Percentiles rank a stretch among this genome's conserved stretches.
These are phyloP conservation scores for Mormyrus hasselquistii DNA, from an alignment of 2,797 vertebrate species.

Conservation along the genomic window DNA sequence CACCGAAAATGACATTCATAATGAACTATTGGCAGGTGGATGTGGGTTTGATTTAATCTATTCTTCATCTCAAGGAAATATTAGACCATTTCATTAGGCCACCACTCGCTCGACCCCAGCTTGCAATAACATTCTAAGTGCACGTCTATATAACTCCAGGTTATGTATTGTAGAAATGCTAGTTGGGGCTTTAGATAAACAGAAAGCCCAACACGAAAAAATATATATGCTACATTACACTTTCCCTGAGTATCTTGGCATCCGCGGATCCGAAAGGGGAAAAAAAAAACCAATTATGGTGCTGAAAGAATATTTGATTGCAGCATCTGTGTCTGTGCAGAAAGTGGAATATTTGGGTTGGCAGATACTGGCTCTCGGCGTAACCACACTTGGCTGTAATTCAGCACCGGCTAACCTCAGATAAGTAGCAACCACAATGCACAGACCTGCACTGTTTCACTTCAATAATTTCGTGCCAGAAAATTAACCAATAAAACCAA, in stretches of 20 bases:
- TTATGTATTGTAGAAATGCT: slow-evolving; percentile 2
- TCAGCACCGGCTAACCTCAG: slow-evolving; percentile 9
- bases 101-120: neutral
- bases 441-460: slow-evolving; percentile 13
- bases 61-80: neutral
- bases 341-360: slow-evolving; percentile 17
- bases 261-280: neutral
- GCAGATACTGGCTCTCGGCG: neutral
- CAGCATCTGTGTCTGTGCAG: neutral
- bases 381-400: neutral
- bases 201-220: neutral
- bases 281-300: slow-evolving; percentile 11
- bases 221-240: neutral
- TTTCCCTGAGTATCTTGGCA: slow-evolving; percentile 15
- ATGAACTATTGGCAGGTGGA: neutral
- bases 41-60: neutral
- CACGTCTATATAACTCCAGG: neutral
- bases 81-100: neutral
- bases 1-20: neutral
- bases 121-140: neutral
- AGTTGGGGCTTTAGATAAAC: neutral
- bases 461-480: slow-evolving; percentile 6
- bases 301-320: slow-evolving; percentile 18
- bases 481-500: neutral
- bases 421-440: slow-evolving; percentile 5